phyloP scores from a whole-genome alignment of 2,797 vertebrate species.

The Dermochelys coriacea region DNA sequence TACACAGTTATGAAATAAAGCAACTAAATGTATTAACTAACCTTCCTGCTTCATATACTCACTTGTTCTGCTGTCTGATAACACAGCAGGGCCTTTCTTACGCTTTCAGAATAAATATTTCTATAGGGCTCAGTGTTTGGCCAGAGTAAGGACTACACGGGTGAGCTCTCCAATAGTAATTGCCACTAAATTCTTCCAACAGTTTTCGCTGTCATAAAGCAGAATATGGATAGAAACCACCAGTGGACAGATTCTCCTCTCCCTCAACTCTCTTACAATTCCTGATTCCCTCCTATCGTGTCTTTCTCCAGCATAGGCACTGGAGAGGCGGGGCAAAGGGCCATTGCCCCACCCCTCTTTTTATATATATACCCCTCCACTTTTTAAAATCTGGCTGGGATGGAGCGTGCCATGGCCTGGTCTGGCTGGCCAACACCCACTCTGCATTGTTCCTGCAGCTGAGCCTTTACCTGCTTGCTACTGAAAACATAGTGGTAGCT shows the following conservation, averaged over 20 bases:
- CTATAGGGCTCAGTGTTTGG: not conserved
- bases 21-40: not conserved
- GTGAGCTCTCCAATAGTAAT: not conserved
- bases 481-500: not conserved
- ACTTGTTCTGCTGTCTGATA: not conserved
- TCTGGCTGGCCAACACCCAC: not conserved
- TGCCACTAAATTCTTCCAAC: not conserved
- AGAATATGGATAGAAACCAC: not conserved
- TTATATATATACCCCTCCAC: not conserved
- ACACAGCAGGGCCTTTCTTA: not conserved
- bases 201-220: not conserved
- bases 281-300: not conserved
- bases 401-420: not conserved
- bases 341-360: too few relatives aligned
- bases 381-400: not conserved
- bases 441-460: not conserved
- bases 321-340: not conserved
- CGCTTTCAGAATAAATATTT: not conserved
- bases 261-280: not conserved
- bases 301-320: not conserved
- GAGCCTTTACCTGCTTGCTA: not conserved
- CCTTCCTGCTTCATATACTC: not conserved
- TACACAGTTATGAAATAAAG: not conserved
- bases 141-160: not conserved
- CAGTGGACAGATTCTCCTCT: not conserved